phyloP scores from a whole-genome alignment of 1,140 invertebrate genomes.

The Atta colombica region DNA sequence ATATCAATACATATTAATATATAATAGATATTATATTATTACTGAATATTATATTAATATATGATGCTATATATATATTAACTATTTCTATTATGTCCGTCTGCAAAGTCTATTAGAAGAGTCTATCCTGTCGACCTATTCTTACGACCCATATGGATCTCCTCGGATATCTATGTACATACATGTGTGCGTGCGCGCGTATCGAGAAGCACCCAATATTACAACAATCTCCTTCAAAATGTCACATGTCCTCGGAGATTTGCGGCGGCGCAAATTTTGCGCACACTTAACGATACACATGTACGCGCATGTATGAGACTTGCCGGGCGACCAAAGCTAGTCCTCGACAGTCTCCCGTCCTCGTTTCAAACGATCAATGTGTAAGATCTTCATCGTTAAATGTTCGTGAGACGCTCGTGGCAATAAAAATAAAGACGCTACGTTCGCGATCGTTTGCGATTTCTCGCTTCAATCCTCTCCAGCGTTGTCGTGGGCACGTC shows the following conservation, averaged over 20 bases:
- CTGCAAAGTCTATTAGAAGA: conserved; percentile 87
- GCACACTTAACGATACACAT: conserved; percentile 16
- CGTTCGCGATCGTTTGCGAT: conserved; percentile 52
- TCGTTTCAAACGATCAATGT: conserved; percentile 56
- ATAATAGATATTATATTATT: conserved; percentile 82
- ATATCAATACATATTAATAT: conserved; percentile 79
- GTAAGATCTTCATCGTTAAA: conserved; percentile 56
- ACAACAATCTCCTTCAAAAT: conserved; percentile 7
- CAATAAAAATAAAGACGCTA: conserved; percentile 47
- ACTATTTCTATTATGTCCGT: conserved; percentile 86
- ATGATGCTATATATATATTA: conserved; percentile 84
- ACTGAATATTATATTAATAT: conserved; percentile 81
- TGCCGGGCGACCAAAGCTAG: conserved; percentile 36
- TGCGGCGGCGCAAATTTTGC: background rate
- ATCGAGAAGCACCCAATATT: conserved; percentile 41
- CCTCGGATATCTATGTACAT: conserved; percentile 73
- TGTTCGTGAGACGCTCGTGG: conserved; percentile 52
- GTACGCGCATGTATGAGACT: conserved; percentile 29
- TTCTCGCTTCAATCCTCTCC: conserved; percentile 57
- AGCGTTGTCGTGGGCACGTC: conserved; percentile 20
- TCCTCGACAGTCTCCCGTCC: conserved; percentile 37
- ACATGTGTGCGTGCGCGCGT: conserved; percentile 68
- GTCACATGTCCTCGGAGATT: background rate
- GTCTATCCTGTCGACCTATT: conserved; percentile 83
- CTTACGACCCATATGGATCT: conserved; percentile 77